phyloP scores from a whole-genome alignment of 2,113 vertebrate species.

The Triplophysa rosa region DNA sequence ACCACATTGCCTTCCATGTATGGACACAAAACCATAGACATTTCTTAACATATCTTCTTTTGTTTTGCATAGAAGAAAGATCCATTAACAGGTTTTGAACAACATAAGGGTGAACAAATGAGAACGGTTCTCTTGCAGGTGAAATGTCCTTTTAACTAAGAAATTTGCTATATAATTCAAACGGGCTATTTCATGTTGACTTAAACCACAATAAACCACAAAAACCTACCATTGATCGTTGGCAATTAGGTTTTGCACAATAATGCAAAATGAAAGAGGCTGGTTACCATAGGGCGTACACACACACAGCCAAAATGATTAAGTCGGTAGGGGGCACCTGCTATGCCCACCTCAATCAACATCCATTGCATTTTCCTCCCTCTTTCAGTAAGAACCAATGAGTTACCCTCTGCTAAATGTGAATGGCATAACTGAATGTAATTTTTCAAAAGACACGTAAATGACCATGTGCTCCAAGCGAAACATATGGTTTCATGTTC shows the following conservation, averaged over 20 bases:
- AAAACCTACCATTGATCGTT: not conserved
- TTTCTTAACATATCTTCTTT: too few species aligned
- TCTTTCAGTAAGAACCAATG: not conserved
- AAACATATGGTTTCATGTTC: conserved; percentile 7
- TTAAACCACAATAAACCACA: not conserved
- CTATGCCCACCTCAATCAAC: conserved; percentile 32
- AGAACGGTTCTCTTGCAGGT: too few species aligned
- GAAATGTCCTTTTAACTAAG: too few species aligned
- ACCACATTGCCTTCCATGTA: too few species aligned
- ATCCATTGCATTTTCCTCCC: conserved; percentile 8
- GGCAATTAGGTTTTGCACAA: conserved; percentile 15
- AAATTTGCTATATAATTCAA: not conserved
- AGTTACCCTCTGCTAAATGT: conserved; percentile 6
- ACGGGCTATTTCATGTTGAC: not conserved
- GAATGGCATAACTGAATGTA: not conserved
- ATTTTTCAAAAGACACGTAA: conserved; percentile 10
- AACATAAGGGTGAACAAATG: too few species aligned
- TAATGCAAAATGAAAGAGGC: conserved; percentile 1
- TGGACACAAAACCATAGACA: too few species aligned
- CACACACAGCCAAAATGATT: conserved; percentile 8
- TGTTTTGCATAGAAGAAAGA: too few species aligned
- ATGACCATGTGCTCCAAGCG: not conserved
- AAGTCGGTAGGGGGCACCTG: conserved; percentile 34
- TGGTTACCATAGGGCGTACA: not conserved
- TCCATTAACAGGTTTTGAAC: too few species aligned